Percentiles rank a stretch among this genome's conserved stretches.
Evolutionary conservation across 2,888 invertebrate genomes (phyloP).

Genomic region (Reticulitermes lucifugus): DNA sequence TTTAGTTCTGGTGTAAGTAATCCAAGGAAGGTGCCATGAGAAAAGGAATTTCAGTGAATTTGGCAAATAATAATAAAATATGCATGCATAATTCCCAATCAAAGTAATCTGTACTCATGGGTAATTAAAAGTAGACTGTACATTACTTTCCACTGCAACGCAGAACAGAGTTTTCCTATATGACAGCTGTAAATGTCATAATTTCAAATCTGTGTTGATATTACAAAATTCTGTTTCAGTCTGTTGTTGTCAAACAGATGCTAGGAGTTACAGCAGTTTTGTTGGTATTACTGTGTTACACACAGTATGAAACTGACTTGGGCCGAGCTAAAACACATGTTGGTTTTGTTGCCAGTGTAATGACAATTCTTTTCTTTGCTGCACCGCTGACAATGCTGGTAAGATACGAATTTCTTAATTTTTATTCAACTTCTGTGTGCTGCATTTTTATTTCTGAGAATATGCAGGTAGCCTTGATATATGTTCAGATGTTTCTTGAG

Average conservation of each 20-base stretch:
- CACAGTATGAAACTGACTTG: constrained; percentile 68
- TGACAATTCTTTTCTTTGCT: constrained; percentile 84
- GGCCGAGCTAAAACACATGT: constrained; percentile 69
- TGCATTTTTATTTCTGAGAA: not conserved
- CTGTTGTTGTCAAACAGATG: constrained; percentile 73
- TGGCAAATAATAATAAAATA: not conserved
- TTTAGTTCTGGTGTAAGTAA: too few relatives aligned
- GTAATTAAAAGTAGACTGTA: too few relatives aligned
- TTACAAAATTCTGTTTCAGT: constrained; percentile 59
- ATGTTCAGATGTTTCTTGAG: not conserved
- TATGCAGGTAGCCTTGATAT: not conserved
- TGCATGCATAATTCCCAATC: not conserved
- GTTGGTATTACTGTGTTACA: constrained; percentile 70
- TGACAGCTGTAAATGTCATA: too few relatives aligned
- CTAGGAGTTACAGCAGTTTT: constrained; percentile 67
- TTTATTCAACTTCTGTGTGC: too few relatives aligned
- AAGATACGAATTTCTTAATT: constrained; percentile 37
- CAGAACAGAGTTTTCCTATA: too few relatives aligned
- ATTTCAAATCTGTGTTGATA: too few relatives aligned
- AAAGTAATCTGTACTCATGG: not conserved
- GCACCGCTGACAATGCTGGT: constrained; percentile 84
- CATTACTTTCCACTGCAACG: too few relatives aligned
- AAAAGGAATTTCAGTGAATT: too few relatives aligned
- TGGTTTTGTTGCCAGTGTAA: constrained; percentile 73
- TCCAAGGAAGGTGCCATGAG: too few relatives aligned